Conservation (phyloP, 2,113 vertebrate genomes). For the Probosciger aterrimus region DNA sequence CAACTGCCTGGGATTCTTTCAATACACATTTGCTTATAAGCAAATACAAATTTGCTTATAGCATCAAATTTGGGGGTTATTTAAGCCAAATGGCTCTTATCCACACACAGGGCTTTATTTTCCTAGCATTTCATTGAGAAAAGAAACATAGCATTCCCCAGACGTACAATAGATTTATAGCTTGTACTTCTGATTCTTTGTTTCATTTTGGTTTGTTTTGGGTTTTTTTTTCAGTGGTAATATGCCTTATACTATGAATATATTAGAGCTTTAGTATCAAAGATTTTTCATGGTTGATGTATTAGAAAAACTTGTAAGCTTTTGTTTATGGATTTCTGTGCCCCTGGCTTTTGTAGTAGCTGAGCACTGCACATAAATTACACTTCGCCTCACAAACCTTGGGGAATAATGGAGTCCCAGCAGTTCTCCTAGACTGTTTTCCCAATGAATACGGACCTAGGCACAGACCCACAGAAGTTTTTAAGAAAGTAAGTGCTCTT, state of each 20-base stretch:
- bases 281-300: not conserved
- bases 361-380: not conserved
- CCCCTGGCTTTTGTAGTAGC: not conserved
- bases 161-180: not conserved
- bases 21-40: not conserved
- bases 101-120: not conserved
- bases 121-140: not conserved
- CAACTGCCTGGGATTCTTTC: not conserved
- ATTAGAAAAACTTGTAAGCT: not conserved
- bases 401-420: not conserved
- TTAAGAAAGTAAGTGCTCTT: not conserved
- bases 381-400: not conserved
- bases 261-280: not conserved
- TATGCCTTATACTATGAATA: not conserved
- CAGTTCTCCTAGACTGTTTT: not conserved
- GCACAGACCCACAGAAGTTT: fast-evolving
- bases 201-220: not conserved
- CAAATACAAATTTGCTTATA: not conserved
- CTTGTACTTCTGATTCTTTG: not conserved
- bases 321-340: not conserved
- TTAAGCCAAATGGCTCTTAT: constrained; percentile 8
- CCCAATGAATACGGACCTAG: not conserved
- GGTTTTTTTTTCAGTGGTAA: not conserved
- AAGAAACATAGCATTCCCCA: not conserved
- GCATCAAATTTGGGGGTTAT: not conserved